These are phyloP conservation scores for Uloborus diversus DNA, from an alignment of 1,140 invertebrate species.

Conservation along the genomic window DNA sequence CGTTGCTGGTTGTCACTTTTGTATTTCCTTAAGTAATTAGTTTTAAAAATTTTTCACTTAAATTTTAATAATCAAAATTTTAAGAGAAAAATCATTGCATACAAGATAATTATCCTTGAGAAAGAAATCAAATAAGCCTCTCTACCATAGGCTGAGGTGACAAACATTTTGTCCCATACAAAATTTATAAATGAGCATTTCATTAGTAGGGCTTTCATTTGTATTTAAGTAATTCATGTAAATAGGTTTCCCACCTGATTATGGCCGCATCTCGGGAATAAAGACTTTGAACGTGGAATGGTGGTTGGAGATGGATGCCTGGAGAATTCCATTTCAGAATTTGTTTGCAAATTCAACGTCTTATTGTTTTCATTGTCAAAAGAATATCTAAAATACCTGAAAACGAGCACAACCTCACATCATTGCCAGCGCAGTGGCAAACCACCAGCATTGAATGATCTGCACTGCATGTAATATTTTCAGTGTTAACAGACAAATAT, in stretches of 20 bases:
- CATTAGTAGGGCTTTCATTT: neutral
- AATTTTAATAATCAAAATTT: no score
- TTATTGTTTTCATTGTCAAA: neutral
- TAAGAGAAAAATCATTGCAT: no score
- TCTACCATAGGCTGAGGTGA: no score
- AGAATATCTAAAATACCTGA: neutral
- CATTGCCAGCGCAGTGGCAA: neutral
- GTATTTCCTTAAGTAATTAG: no score
- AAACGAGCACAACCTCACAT: neutral
- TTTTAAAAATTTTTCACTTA: no score
- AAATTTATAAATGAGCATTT: neutral
- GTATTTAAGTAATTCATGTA: neutral
- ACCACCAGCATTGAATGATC: no score
- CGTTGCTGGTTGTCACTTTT: no score
- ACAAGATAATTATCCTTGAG: no score
- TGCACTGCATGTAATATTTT: neutral
- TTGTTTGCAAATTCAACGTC: neutral
- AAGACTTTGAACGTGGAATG: neutral
- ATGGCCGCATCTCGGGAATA: neutral
- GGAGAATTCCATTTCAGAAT: neutral
- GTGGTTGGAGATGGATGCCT: neutral
- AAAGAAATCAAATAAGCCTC: no score
- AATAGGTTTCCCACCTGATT: neutral
- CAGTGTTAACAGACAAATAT: neutral
- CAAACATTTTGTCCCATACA: no score